A percentile compares a stretch with the other conserved stretches of the same genome.
phyloP scores from a whole-genome alignment of 2,113 vertebrate species.

The Ciconia boyciana region DNA sequence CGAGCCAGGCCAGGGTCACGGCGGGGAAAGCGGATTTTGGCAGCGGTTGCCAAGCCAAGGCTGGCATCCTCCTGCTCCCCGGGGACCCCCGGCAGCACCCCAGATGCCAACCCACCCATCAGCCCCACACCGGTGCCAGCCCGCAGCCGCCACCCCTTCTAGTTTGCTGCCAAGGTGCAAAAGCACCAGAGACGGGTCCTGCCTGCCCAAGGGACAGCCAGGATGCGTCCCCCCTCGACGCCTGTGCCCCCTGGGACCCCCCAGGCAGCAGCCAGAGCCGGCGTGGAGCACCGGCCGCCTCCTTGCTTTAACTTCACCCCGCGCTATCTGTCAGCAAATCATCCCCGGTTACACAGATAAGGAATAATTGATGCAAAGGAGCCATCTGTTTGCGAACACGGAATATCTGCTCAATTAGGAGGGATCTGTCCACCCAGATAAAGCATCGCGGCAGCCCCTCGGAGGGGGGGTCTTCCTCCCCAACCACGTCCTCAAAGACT shows the following conservation, averaged over 20 bases:
- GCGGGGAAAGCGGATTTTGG: not conserved
- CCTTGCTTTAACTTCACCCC: constrained; percentile 2
- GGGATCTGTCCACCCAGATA: constrained; percentile 72
- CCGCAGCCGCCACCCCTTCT: not conserved
- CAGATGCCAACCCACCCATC: not conserved
- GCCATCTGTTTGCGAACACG: constrained; percentile 74
- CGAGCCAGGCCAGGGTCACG: fast-evolving
- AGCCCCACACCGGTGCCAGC: not conserved
- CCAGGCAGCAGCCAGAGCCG: not conserved
- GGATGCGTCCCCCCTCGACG: fast-evolving
- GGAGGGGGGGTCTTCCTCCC: not conserved
- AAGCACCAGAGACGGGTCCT: not conserved
- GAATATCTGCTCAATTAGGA: constrained; percentile 74
- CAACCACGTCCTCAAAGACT: constrained; percentile 67
- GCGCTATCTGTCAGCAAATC: constrained; percentile 74
- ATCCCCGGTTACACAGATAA: constrained; percentile 72
- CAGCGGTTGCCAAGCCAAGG: not conserved
- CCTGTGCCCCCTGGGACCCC: not conserved
- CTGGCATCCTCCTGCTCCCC: not conserved
- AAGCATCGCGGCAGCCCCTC: constrained; percentile 63
- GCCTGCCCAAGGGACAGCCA: not conserved
- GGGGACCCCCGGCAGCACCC: not conserved
- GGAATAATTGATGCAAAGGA: constrained; percentile 86
- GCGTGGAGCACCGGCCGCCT: not conserved
- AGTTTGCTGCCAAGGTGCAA: not conserved